Evolutionary conservation across 2,888 invertebrate species (phyloP), one percentile per base, ranked within the genome.

Genomic region (Lasioglossum calceatum): DNA sequence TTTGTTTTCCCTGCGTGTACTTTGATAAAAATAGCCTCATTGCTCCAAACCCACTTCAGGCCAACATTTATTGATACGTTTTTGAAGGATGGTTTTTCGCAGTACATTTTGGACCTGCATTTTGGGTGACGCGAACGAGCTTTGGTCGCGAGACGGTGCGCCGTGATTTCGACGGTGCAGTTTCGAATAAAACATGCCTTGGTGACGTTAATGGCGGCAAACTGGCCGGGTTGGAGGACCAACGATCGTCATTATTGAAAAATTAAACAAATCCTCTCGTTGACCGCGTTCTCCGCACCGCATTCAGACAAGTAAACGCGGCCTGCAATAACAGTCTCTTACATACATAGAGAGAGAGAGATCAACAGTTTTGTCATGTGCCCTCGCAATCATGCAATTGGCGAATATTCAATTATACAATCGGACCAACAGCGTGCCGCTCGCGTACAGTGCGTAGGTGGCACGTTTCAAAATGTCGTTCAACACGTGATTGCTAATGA

Each of bases 321-420:
- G 86, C 27, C 67, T 44, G 79, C 27, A 79, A 73, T 82, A 77
- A 76, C 86, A 23, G 83, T 78, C 78, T 78, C 81, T 82, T 79
- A 70, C 82, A 39, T 61, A 42, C 42, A 42, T n/a, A 42, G n/a
- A 47, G 58, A 91, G 87, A 91, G 88, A 77, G 88, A 77, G 81
- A 75, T 67, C 86, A 77, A 92, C 92, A 91, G 92, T 92, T 92
- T 94, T 93, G 93, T 92, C 94, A 93, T 93, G 93, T 93, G 93
- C 92, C 92, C 91, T 89, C 87, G 93, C 93, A 94, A 94, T 95
- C 94, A 94, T 93, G 88, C 93, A 94, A 95, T 95, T 95, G 94
- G 93, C 92, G 94, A 94, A 94, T 94, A 94, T 95, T 94, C 94
- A 95, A 94, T 94, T 94, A 94, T 93, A 93, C 93, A 93, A 94